Evolutionary conservation across 2,113 vertebrate species (phyloP), one percentile per base, ranked within the genome.

Genomic region (Beaufortia kweichowensis): DNA sequence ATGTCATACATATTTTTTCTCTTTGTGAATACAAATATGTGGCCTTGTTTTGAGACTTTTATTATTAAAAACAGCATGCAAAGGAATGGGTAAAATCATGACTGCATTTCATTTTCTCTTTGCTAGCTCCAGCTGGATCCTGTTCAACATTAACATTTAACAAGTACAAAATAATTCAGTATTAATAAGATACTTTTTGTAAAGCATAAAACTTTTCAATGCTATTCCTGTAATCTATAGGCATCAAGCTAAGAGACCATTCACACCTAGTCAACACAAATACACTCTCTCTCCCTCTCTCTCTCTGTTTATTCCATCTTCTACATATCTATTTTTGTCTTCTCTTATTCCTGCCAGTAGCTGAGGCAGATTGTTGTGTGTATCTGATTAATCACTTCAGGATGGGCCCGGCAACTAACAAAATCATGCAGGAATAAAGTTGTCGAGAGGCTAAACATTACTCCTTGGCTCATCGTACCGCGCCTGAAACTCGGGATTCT

Each of bases 401-500:
- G 77, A 24, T 19, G 79, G 82, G 85, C 79, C 48, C 61, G 77
- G 82, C 78, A 83, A 76, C 80, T 89, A 88, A 90, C 90, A 82
- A 88, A 90, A 88, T 90, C 86, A 87, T 75, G 75, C 67, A 85
- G 88, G 83, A 86, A 86, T 91, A 87, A 89, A 87, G 81, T 81
- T 84, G 86, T 88, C 88, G 84, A 85, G 87, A 74, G 82, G 77
- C 83, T 88, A 88, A 89, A 84, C 83, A 84, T 83, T 77, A 80
- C 73, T 84, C 84, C 77, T 84, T 84, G 85, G 82, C 48, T 50
- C 77, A 85, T 78, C 31, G 76, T 89, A 86, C 88, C 87, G 83
- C 89, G 82, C 72, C 73, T 73, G 79, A 81, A 83, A 84, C 75
- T 79, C 19, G 55, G 78, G 82, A 82, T 62, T 29, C 56, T 62